Percentiles rank a stretch among this genome's conserved stretches.
phyloP scores from a whole-genome alignment of 2,888 invertebrate species.

The Orchestes rusci region DNA sequence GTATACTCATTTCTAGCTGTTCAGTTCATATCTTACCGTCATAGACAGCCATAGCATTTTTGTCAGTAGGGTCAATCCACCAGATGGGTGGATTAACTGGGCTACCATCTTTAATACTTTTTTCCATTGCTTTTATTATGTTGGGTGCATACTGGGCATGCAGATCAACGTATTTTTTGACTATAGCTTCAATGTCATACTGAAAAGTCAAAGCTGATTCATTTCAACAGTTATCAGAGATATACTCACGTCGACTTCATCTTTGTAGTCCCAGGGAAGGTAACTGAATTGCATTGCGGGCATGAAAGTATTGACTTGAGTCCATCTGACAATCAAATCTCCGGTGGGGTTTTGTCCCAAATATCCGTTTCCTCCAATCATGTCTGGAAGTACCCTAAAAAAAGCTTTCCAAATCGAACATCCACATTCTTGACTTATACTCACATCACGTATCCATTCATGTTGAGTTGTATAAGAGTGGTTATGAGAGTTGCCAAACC shows the following conservation, averaged over 20 bases:
- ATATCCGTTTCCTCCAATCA: slow-evolving; percentile 58
- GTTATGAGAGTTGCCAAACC: slow-evolving; percentile 68
- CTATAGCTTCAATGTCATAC: slow-evolving; percentile 55
- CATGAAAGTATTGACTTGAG: slow-evolving; percentile 69
- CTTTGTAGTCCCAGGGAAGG: slow-evolving; percentile 66
- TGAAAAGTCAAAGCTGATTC: slow-evolving; percentile 11
- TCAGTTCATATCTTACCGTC: slow-evolving; percentile 56
- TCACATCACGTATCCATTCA: slow-evolving; percentile 44
- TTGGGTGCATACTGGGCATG: slow-evolving; percentile 56
- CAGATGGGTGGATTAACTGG: slow-evolving; percentile 79
- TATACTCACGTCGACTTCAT: slow-evolving; percentile 11
- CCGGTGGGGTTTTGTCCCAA: slow-evolving; percentile 40
- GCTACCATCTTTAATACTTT: slow-evolving; percentile 53
- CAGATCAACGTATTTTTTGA: slow-evolving; percentile 56
- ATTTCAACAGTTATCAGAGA: neutral
- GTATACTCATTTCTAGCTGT: too few relatives aligned
- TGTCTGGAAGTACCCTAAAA: slow-evolving; percentile 63
- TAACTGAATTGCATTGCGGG: slow-evolving; percentile 74
- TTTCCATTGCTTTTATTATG: slow-evolving; percentile 56
- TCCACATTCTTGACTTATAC: neutral
- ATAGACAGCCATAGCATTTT: slow-evolving; percentile 51
- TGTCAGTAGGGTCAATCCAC: slow-evolving; percentile 71
- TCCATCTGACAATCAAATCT: slow-evolving; percentile 70
- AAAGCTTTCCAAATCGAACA: neutral
- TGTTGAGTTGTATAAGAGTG: slow-evolving; percentile 56